Conservation (phyloP, 2,113 vertebrate species). For the Bombycilla garrulus region DNA sequence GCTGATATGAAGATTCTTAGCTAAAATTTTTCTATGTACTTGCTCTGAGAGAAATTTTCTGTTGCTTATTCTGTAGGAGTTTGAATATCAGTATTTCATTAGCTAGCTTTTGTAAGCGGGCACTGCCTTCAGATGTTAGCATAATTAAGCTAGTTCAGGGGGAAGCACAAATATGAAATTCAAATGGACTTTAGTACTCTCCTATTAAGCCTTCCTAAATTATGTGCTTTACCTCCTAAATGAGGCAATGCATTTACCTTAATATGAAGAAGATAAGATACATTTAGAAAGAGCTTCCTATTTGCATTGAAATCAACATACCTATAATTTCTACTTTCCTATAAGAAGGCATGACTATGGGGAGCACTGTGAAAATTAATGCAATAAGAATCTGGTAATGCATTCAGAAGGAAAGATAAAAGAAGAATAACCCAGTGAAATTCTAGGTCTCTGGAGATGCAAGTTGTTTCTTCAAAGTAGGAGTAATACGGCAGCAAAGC, state of each 20-base stretch:
- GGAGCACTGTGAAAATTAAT: conserved; percentile 2
- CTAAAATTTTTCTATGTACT: background rate
- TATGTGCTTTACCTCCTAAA: background rate
- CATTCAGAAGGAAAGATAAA: background rate
- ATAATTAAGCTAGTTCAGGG: background rate
- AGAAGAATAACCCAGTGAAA: background rate
- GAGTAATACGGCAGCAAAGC: background rate
- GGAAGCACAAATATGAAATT: conserved; percentile 21
- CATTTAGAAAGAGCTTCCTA: background rate
- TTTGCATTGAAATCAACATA: background rate
- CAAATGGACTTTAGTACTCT: background rate
- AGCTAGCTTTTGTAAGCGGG: background rate
- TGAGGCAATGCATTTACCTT: background rate
- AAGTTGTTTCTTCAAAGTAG: background rate
- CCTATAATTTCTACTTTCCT: background rate
- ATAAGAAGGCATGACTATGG: background rate
- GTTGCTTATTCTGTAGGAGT: conserved; percentile 17
- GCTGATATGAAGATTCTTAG: background rate
- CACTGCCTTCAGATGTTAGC: background rate
- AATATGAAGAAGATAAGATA: background rate
- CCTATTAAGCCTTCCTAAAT: background rate
- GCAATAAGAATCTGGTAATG: background rate
- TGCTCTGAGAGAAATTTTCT: background rate
- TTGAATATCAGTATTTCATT: conserved; percentile 28
- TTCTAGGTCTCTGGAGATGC: background rate